Conservation (phyloP, 2,113 vertebrate species). For the Leucopternis melanops region DNA sequence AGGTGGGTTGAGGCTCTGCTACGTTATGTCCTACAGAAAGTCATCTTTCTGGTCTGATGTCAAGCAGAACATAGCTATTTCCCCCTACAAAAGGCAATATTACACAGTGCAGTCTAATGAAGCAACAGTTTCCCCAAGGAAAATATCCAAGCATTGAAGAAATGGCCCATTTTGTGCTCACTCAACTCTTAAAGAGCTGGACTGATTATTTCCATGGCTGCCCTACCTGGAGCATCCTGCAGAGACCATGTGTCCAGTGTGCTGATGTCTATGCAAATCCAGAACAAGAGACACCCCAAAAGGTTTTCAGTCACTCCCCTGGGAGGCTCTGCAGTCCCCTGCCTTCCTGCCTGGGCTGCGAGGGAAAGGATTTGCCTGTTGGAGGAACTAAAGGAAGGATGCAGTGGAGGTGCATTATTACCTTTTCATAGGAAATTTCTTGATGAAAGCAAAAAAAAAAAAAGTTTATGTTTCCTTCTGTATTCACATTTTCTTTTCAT, state of each 20-base stretch:
- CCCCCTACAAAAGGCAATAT: not conserved
- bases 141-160: not conserved
- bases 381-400: not conserved
- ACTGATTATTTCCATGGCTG: not conserved
- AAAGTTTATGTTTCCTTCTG: not conserved
- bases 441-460: not conserved
- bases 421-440: conserved; percentile 7
- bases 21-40: not conserved
- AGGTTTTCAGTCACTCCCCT: not conserved
- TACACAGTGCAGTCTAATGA: not conserved
- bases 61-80: not conserved
- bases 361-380: not conserved
- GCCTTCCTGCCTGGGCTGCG: not conserved
- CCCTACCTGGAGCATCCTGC: not conserved
- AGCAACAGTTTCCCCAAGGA: not conserved
- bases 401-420: not conserved
- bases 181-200: not conserved
- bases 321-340: not conserved
- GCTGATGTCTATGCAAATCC: not conserved
- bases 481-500: conserved; percentile 32
- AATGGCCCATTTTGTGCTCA: not conserved
- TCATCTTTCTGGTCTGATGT: no score
- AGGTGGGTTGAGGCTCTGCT: not conserved
- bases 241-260: not conserved
- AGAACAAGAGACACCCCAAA: not conserved